phyloP scores from a whole-genome alignment of 2,113 vertebrate species.

The Elephas maximus region DNA sequence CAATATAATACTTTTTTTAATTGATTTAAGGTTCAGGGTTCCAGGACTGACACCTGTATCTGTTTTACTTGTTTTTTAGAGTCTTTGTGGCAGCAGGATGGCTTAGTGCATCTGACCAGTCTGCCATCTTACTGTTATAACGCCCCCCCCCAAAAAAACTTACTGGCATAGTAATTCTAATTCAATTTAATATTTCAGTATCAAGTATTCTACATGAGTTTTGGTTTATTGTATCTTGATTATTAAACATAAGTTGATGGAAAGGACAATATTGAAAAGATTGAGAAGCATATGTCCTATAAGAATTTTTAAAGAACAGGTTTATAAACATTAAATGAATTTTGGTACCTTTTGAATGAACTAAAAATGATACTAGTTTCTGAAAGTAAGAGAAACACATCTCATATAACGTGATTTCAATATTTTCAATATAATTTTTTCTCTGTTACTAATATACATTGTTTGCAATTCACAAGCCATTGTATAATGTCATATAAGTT shows the following conservation, averaged over 20 bases:
- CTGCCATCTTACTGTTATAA: no score
- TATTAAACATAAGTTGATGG: constrained; percentile 40
- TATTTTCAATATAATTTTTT: constrained; percentile 49
- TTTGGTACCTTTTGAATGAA: constrained; percentile 53
- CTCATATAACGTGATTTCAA: constrained; percentile 58
- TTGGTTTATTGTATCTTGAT: constrained; percentile 37
- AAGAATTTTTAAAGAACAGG: constrained; percentile 51
- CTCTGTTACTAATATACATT: constrained; percentile 61
- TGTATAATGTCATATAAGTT: constrained; percentile 76
- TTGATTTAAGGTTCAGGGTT: no score
- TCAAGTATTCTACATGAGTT: background rate
- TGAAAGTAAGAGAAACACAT: constrained; percentile 42
- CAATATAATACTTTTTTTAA: no score
- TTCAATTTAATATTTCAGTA: constrained; percentile 42
- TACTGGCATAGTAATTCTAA: background rate
- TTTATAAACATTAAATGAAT: constrained; percentile 53
- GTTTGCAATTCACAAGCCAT: constrained; percentile 66
- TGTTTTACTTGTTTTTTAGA: no score
- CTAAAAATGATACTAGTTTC: constrained; percentile 60
- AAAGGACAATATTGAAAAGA: constrained; percentile 58
- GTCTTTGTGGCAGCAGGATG: no score
- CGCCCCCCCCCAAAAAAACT: no score
- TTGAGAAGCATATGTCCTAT: background rate
- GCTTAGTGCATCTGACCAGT: no score
- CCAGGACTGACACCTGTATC: no score